Conservation (phyloP, 2,113 vertebrate genomes). For the Nothoprocta perdicaria region DNA sequence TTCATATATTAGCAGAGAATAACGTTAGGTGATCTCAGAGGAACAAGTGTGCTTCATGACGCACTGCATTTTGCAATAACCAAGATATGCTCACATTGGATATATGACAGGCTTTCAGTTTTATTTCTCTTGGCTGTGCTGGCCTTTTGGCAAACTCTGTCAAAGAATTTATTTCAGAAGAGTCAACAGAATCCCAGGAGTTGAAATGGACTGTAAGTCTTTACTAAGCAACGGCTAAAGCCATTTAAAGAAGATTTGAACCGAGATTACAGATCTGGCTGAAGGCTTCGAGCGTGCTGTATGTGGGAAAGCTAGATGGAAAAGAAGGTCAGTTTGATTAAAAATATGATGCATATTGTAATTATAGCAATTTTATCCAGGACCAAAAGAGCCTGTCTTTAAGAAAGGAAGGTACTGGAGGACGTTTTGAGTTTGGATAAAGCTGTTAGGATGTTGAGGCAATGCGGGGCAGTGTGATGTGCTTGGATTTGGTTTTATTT, state of each 20-base stretch:
- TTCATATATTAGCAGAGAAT: neutral
- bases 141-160: conserved; percentile 1
- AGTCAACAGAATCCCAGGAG: neutral
- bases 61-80: neutral
- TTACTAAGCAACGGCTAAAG: neutral
- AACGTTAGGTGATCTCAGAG: neutral
- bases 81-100: neutral
- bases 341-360: neutral
- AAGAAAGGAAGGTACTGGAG: neutral
- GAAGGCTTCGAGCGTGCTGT: fast-evolving
- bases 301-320: neutral
- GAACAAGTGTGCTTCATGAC: neutral
- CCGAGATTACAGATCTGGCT: neutral
- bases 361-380: neutral
- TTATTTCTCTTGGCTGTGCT: conserved; percentile 29
- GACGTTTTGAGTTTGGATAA: neutral
- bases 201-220: neutral
- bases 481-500: neutral
- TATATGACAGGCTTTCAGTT: neutral
- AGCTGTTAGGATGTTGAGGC: neutral
- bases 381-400: neutral
- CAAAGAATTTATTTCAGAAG: conserved; percentile 25
- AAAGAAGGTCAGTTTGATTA: neutral
- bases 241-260: neutral
- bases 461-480: neutral